phyloP scores from a whole-genome alignment of 1,140 invertebrate genomes.

The Dendroctonus ponderosae region DNA sequence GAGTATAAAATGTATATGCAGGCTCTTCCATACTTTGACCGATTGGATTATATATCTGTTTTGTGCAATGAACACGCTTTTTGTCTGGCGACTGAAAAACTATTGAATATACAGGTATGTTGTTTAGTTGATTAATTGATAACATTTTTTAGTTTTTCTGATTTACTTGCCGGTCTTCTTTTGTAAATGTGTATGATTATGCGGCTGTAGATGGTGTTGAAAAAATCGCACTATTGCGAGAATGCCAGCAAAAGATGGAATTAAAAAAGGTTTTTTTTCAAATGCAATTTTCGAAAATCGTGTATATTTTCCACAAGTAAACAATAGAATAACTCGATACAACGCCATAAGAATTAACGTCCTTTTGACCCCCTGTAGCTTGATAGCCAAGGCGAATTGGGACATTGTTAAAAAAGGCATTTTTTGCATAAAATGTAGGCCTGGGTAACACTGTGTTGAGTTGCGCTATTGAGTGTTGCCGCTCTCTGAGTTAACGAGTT shows the following conservation, averaged over 20 bases:
- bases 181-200: too few relatives aligned
- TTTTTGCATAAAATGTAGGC: too few relatives aligned
- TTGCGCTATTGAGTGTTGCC: too few relatives aligned
- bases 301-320: background rate
- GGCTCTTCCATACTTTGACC: slow-evolving; percentile 81
- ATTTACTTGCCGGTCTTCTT: too few relatives aligned
- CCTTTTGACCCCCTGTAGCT: background rate
- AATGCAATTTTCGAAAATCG: too few relatives aligned
- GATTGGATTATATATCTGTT: slow-evolving; percentile 81
- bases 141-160: too few relatives aligned
- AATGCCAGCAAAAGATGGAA: background rate
- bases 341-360: background rate
- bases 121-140: too few relatives aligned
- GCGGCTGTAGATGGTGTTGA: too few relatives aligned
- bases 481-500: too few relatives aligned
- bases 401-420: too few relatives aligned
- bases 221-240: background rate
- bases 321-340: background rate
- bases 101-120: slow-evolving; percentile 67
- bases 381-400: too few relatives aligned
- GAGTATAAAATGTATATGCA: slow-evolving; percentile 82
- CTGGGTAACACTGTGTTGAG: too few relatives aligned
- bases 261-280: background rate
- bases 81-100: slow-evolving; percentile 74
- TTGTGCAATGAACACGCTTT: slow-evolving; percentile 80